Evolutionary conservation across 2,888 invertebrate species (phyloP).

Genomic region (Escarpia spicata): DNA sequence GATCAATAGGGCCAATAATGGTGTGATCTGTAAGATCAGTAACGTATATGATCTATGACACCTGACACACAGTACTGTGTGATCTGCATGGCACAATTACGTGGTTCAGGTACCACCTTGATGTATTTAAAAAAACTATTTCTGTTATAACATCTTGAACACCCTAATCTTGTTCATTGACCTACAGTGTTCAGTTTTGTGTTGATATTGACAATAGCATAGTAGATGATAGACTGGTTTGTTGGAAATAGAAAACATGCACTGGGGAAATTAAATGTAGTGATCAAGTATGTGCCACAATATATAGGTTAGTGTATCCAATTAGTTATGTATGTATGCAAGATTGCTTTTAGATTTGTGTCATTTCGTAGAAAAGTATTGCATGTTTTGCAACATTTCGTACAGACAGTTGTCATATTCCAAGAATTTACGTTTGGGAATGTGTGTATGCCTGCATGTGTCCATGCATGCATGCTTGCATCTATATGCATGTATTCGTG

Average conservation of each 20-base stretch:
- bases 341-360: neutral
- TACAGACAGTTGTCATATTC: neutral
- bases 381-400: neutral
- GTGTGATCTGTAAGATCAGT: too few species aligned
- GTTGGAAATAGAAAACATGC: neutral
- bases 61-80: too few species aligned
- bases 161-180: too few species aligned
- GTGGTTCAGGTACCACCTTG: too few species aligned
- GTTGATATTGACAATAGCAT: neutral
- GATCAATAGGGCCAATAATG: too few species aligned
- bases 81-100: too few species aligned
- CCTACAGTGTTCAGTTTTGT: too few species aligned
- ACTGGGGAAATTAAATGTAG: neutral
- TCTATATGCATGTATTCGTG: too few species aligned
- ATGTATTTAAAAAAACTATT: too few species aligned
- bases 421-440: neutral
- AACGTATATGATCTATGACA: too few species aligned
- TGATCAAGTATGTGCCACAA: neutral
- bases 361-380: neutral
- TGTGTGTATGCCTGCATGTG: neutral
- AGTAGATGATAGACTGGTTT: neutral
- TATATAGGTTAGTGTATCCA: neutral
- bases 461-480: neutral
- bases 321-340: neutral
- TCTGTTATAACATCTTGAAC: too few species aligned